These are phyloP conservation scores for Drosophila prosaltans DNA, from an alignment of 1,140 invertebrate species.

Conservation along the genomic window DNA sequence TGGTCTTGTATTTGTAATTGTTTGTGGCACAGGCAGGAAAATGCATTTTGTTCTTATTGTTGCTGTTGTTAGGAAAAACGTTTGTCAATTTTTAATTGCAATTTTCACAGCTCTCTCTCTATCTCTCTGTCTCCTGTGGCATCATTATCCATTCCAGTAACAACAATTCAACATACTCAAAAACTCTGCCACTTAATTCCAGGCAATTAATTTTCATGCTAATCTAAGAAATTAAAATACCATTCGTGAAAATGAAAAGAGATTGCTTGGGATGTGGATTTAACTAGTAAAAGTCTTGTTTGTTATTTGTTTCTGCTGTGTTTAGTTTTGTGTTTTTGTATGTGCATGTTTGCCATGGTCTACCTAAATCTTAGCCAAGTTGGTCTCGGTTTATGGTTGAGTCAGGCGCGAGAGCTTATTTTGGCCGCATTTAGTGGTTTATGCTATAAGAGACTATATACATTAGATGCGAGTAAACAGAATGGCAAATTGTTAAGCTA, in stretches of 20 bases:
- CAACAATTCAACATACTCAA: constrained; percentile 2
- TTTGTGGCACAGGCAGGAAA: constrained; percentile 39
- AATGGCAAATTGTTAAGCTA: constrained; percentile 25
- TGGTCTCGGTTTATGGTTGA: constrained; percentile 23
- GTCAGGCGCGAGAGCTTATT: constrained; percentile 32
- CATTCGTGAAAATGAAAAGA: constrained; percentile 34
- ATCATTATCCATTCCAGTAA: constrained; percentile 47
- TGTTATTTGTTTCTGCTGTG: background rate
- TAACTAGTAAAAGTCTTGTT: background rate
- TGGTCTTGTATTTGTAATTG: constrained; percentile 51
- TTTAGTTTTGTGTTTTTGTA: background rate
- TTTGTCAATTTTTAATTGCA: constrained; percentile 64
- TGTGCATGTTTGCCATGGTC: constrained; percentile 14
- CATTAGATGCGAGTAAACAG: constrained; percentile 24
- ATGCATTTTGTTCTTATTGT: constrained; percentile 36
- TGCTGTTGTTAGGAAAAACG: constrained; percentile 35
- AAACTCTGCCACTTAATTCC: constrained; percentile 67
- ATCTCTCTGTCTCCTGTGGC: constrained; percentile 27
- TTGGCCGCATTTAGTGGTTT: constrained; percentile 57
- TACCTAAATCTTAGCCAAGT: constrained; percentile 25
- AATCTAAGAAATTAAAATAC: constrained; percentile 78
- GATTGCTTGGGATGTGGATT: background rate
- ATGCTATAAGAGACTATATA: constrained; percentile 29
- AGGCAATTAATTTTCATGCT: constrained; percentile 81
- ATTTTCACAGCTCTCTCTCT: constrained; percentile 37